phyloP scores from a whole-genome alignment of 2,113 vertebrate genomes.

The Aythya baeri region DNA sequence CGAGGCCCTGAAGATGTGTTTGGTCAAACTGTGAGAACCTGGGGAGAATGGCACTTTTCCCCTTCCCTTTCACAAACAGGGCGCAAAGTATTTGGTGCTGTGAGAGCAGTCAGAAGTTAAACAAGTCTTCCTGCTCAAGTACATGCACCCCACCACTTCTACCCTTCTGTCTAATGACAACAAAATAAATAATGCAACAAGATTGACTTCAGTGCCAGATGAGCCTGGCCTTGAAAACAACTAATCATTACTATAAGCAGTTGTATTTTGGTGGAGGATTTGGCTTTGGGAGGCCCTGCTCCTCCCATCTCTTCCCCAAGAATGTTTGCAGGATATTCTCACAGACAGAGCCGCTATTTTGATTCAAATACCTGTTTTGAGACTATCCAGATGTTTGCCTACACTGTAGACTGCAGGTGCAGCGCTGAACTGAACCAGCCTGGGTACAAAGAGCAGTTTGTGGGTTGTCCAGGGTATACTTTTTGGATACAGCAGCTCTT shows the following conservation, averaged over 20 bases:
- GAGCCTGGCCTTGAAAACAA: neutral
- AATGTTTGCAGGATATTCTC: neutral
- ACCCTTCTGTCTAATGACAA: neutral
- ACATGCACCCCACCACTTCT: neutral
- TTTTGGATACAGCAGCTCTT: neutral
- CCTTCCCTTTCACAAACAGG: neutral
- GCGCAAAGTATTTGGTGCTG: neutral
- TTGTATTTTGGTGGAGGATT: neutral
- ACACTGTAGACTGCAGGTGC: neutral
- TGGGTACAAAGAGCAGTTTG: neutral
- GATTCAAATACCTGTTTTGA: neutral
- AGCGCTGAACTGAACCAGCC: neutral
- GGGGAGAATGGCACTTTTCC: neutral
- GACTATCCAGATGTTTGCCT: neutral
- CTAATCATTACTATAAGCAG: neutral
- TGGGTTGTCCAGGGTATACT: rapidly evolving
- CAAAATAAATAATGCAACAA: conserved; percentile 42
- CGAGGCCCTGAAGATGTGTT: neutral
- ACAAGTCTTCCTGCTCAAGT: neutral
- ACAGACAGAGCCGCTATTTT: neutral
- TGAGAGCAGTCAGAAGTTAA: neutral
- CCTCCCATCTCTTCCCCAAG: neutral
- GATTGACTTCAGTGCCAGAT: neutral
- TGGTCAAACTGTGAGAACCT: neutral
- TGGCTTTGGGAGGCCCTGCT: neutral